These are phyloP conservation scores for Pachyramphus minor DNA, from an alignment of 2,113 vertebrate species.

Conservation along the genomic window DNA sequence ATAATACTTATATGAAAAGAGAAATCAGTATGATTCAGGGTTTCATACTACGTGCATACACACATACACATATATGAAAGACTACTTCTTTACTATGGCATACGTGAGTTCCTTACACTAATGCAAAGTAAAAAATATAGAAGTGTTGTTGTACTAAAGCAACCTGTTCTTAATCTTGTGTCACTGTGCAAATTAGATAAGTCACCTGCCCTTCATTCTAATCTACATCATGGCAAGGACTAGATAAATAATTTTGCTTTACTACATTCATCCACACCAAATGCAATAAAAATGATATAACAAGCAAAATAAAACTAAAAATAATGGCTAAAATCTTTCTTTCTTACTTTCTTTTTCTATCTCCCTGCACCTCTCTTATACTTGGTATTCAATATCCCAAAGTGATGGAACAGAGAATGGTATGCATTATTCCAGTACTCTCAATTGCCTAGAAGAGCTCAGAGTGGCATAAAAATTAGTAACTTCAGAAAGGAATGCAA, in stretches of 20 bases:
- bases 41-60: not conserved
- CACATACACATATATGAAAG: not conserved
- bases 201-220: slow-evolving; percentile 20
- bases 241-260: slow-evolving; percentile 42
- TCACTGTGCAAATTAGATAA: slow-evolving; percentile 48
- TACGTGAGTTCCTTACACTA: not conserved
- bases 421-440: not conserved
- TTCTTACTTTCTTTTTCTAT: not conserved
- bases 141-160: not conserved
- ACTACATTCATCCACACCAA: not conserved
- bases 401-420: not conserved
- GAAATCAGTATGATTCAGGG: not conserved
- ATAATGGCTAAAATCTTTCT: slow-evolving; percentile 2
- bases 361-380: not conserved
- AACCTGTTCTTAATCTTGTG: slow-evolving; percentile 17
- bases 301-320: slow-evolving; percentile 52
- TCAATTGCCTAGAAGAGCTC: not conserved
- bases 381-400: not conserved
- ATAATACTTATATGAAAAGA: not conserved
- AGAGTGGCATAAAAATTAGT: not conserved
- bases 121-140: not conserved
- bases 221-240: slow-evolving; percentile 6
- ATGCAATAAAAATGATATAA: slow-evolving; percentile 12
- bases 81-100: not conserved
- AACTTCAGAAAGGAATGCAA: not conserved